Evolutionary conservation across 2,113 vertebrate species (phyloP), one percentile per base, ranked within the genome.

Genomic region (Nothocercus julius): DNA sequence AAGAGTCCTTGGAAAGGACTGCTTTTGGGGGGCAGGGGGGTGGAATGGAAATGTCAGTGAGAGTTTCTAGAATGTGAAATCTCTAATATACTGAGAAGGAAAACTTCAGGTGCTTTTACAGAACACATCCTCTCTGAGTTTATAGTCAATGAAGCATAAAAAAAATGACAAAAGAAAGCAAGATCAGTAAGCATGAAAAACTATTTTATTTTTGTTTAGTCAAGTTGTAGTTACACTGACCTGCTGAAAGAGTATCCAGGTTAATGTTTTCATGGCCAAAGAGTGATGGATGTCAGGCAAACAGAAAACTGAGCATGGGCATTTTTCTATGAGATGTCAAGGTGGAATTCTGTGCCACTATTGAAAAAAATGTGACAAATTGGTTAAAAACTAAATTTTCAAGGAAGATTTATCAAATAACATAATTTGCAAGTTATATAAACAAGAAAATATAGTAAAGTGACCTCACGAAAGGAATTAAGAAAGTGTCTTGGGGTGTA

Each of bases 141-240:
- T 86, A 64, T 15, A 95, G 94, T 89, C 91, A 96, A 92, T 70
- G 80, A 97, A 95, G 91, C 79, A 94, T 84, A 94, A 49, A 90
- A 94, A 90, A 97, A 96, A 97, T 91, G 68, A 78, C 45, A 40
- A 76, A 94, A 97, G 97, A 87, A 92, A 93, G 82, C 58, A 90
- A 94, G 93, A 97, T 97, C 95, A 96, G 96, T 96, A 98, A 93
- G 94, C 96, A 94, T 93, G 95, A 96, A 95, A 95, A 97, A 66
- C 68, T 93, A 92, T 96, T 97, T 96, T 95, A 91, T 95, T 98
- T 97, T 94, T 97, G 85, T 97, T 96, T 97, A 97, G 97, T 73
- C 92, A 96, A 94, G 93, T 93, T 28, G 3, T 87, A 89, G 92
- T 24, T 80, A 96, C 73, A 88, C 53, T 6, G 7, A 89, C 85